Evolutionary conservation across 2,113 vertebrate species (phyloP).

Genomic region (Petrocephalus zakoni): DNA sequence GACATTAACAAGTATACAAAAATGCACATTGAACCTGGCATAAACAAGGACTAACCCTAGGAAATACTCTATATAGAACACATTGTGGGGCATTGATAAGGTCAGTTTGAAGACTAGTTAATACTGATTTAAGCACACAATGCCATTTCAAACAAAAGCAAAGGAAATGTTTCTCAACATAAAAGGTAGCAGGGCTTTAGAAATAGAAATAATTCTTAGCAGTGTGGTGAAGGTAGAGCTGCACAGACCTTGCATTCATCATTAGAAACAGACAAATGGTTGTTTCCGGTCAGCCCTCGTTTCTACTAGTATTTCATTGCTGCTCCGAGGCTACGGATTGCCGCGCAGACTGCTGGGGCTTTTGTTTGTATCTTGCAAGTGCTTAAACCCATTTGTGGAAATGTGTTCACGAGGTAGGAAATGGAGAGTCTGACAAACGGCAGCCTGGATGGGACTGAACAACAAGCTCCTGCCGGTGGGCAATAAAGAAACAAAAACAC

Average conservation of each 20-base stretch:
- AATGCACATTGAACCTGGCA: neutral
- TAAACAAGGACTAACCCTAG: neutral
- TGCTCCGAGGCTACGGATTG: neutral
- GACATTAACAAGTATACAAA: neutral
- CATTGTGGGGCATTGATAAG: neutral
- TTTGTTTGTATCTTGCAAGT: neutral
- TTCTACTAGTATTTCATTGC: neutral
- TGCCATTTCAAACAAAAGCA: neutral
- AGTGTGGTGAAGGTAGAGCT: neutral
- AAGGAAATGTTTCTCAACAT: neutral
- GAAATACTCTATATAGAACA: neutral
- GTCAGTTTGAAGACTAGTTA: neutral
- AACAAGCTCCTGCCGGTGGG: neutral
- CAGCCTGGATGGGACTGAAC: neutral
- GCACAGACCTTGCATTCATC: neutral
- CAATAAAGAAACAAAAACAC: neutral
- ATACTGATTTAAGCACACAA: neutral
- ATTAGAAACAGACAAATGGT: neutral
- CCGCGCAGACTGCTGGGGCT: neutral
- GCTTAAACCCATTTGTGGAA: neutral
- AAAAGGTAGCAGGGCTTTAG: neutral
- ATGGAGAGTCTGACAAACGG: neutral
- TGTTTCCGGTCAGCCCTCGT: neutral
- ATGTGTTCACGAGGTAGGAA: neutral
- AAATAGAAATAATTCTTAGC: neutral